A percentile compares a stretch with the other conserved stretches of the same genome.
Conservation (phyloP, 2,113 vertebrate genomes). For the Leptodactylus fuscus region DNA sequence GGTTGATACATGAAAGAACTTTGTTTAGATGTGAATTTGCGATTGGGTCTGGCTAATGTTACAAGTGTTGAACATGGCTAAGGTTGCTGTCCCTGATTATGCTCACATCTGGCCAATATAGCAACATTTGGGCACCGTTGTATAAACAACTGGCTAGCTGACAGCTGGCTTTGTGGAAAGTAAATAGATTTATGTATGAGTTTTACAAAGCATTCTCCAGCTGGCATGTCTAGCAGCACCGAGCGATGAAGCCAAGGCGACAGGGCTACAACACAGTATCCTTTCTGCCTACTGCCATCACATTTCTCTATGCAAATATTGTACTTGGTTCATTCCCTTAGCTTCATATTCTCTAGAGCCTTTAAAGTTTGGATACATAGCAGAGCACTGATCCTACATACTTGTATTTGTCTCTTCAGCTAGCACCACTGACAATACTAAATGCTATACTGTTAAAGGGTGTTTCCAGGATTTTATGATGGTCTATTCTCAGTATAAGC, state of each 20-base stretch:
- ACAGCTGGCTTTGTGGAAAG: constrained; percentile 55
- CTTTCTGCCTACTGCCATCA: background rate
- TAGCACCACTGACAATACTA: background rate
- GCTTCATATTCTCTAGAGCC: background rate
- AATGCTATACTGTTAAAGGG: background rate
- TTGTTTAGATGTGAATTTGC: constrained; percentile 26
- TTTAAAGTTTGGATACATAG: background rate
- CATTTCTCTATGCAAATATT: background rate
- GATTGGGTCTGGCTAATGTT: constrained; percentile 19
- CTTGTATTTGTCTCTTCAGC: background rate
- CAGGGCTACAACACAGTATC: constrained; percentile 25
- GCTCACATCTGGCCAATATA: constrained; percentile 44
- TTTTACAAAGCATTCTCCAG: constrained; percentile 39
- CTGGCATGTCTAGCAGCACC: constrained; percentile 40
- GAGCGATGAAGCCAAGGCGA: constrained; percentile 18
- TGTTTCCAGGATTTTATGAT: too few species aligned
- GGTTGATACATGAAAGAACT: constrained; percentile 8
- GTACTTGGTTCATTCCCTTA: background rate
- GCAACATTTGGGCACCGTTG: constrained; percentile 42
- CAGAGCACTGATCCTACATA: background rate
- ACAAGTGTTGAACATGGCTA: constrained; percentile 18
- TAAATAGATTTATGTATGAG: constrained; percentile 51
- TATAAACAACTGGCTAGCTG: constrained; percentile 48
- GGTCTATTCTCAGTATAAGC: too few species aligned
- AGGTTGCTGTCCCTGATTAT: constrained; percentile 23